Evolutionary conservation across 2,888 invertebrate species (phyloP), one percentile per base, ranked within the genome.

Genomic region (Drosophila hamatofila): DNA sequence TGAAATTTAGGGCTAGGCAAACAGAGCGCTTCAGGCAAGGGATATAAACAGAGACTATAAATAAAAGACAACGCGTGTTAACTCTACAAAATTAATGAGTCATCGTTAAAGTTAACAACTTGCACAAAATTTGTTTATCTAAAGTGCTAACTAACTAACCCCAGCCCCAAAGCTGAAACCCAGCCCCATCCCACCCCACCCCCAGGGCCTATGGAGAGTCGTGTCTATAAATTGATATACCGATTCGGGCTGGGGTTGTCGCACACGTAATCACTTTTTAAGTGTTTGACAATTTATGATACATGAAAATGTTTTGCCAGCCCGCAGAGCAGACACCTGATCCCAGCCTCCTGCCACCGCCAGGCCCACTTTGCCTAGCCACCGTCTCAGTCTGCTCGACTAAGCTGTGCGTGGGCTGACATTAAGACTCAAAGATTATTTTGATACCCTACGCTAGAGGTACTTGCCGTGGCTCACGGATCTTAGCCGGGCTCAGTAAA

Each of bases 181-280:
- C 14, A 41, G 4, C 18, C 18, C n/a, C n/a, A n/a, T 1, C 16
- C 16, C 16, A 30, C 2, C 30, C 11, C n/a, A n/a, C 12, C 14
- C 33, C 55, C 25, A 2, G 14, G 2, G 42, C 51, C 35, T 30
- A 23, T 14, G 11, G 33, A 16, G 37, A 59, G 35, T 37, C 8
- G 39, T 14, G 39, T 8, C 66, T 80, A 84, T 88, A 79, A 88
- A 84, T 84, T 84, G 77, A 83, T 80, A 75, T 80, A 62, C 75
- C 71, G 72, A 75, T 75, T 62, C 57, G 37, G 33, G 52, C 48
- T 49, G 54, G 66, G 54, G 46, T 18, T 63, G 78, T 80, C 87
- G 90, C 88, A 84, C 78, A 86, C 89, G 90, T 89, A 89, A 89
- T 90, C 90, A 90, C 89, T 89, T 89, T 90, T 89, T 86, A 89